Evolutionary conservation across 2,113 vertebrate species (phyloP), one percentile per base, ranked within the genome.

Genomic region (Vimba vimba): DNA sequence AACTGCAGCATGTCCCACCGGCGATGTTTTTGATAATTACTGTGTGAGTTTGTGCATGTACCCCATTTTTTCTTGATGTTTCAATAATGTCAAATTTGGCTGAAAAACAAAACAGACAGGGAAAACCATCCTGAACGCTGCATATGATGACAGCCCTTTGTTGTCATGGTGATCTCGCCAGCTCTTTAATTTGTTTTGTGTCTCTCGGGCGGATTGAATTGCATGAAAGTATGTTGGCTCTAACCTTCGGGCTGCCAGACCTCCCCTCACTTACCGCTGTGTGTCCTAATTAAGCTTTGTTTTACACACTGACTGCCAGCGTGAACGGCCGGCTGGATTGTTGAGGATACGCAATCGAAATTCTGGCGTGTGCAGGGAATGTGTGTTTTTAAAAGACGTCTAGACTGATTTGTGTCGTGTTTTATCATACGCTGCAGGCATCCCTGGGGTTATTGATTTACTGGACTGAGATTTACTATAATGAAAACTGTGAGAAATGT

Each of bases 141-240:
- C 78, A 89, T 68, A 62, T 82, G 79, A 43, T 75, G 74, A 78
- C 75, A 69, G 36, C 12, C 30, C 68, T n/a, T 82, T 78, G 85
- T 89, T 69, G 85, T 84, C 85, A 88, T 88, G 87, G 85, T 66
- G 69, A 88, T 81, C 79, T 52, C 6, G 36, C 43, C 36, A 78
- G 60, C 23, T 60, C 36, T 76, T 71, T 55, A 60, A 82, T 85
- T 77, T 82, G 30, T 50, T 82, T 75, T 55, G 64, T 27, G 21
- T 6, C 23, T 86, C 77, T 71, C 84, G 71, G 47, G 12, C 25
- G 50, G 50, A 86, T 59, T 86, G 77, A 86, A 86, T 71, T 39
- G 76, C 76, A 86, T 86, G 78, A 71, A 86, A 86, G 84, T 69
- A 68, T 43, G 77, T 71, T 68, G 76, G 84, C 60, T 52, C 60